Conservation (phyloP, 2,888 invertebrate genomes). For the Cenopis cana region DNA sequence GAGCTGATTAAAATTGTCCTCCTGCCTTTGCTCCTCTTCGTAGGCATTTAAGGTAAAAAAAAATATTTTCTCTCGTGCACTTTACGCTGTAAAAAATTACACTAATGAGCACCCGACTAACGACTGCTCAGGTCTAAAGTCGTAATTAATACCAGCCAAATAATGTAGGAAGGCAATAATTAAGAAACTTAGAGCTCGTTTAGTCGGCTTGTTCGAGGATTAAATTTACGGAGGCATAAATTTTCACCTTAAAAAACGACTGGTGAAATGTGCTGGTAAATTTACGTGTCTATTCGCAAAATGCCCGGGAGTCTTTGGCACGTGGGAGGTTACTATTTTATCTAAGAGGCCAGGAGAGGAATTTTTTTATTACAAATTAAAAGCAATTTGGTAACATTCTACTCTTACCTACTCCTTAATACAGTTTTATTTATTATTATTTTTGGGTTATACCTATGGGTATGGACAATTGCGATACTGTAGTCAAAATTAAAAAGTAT, state of each 20-base stretch:
- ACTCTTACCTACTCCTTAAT: too few species aligned
- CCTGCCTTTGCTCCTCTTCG: neutral
- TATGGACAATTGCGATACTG: too few species aligned
- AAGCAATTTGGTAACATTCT: too few species aligned
- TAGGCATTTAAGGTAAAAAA: neutral
- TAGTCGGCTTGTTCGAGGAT: slow-evolving; percentile 26
- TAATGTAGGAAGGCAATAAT: slow-evolving; percentile 42
- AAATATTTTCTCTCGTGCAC: slow-evolving; percentile 3
- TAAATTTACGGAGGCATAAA: slow-evolving; percentile 32
- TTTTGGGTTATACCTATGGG: too few species aligned
- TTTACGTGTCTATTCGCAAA: slow-evolving; percentile 12
- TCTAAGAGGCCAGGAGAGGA: neutral
- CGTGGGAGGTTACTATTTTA: neutral
- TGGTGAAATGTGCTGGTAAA: slow-evolving; percentile 17
- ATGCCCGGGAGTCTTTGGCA: neutral
- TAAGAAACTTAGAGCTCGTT: slow-evolving; percentile 41
- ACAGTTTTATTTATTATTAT: too few species aligned
- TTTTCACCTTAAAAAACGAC: slow-evolving; percentile 26
- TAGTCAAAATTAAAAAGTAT: too few species aligned
- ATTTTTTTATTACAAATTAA: neutral
- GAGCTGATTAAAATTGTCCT: neutral
- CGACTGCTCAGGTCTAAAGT: slow-evolving; percentile 34
- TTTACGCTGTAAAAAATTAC: slow-evolving; percentile 25
- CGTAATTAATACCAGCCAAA: slow-evolving; percentile 37
- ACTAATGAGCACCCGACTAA: slow-evolving; percentile 34